These are phyloP conservation scores for Drosophila pruinosa DNA, from an alignment of 1,140 invertebrate genomes.

Conservation along the genomic window DNA sequence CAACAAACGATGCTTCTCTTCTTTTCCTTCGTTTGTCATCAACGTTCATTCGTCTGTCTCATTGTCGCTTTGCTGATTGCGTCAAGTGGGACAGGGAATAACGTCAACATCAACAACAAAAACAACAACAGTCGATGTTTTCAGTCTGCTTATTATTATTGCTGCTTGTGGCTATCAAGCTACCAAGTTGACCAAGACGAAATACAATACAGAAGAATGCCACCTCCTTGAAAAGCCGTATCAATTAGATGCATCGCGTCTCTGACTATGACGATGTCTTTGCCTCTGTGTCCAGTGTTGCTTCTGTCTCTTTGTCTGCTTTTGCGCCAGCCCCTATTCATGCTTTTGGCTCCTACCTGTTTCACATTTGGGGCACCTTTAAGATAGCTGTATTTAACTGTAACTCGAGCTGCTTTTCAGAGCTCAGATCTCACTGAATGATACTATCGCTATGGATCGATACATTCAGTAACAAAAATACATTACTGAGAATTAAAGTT, in stretches of 20 bases:
- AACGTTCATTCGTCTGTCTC: conserved; percentile 11
- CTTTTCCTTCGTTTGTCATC: conserved; percentile 15
- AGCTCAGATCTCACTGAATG: neutral
- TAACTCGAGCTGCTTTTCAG: neutral
- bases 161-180: conserved; percentile 53
- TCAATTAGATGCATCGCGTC: conserved; percentile 54
- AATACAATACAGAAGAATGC: neutral
- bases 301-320: too few relatives aligned
- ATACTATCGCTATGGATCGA: neutral
- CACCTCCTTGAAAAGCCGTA: conserved; percentile 30
- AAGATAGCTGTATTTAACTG: neutral
- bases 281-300: neutral
- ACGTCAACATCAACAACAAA: conserved; percentile 14
- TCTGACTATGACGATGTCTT: neutral
- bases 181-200: neutral
- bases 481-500: neutral
- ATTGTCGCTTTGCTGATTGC: conserved; percentile 62
- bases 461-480: neutral
- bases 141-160: conserved; percentile 61
- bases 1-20: conserved; percentile 20
- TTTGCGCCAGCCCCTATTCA: too few relatives aligned
- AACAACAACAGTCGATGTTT: conserved; percentile 1
- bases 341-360: neutral
- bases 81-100: conserved; percentile 29
- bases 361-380: neutral